phyloP scores from a whole-genome alignment of 2,888 invertebrate genomes.

The Sarcophaga caerulescens region DNA sequence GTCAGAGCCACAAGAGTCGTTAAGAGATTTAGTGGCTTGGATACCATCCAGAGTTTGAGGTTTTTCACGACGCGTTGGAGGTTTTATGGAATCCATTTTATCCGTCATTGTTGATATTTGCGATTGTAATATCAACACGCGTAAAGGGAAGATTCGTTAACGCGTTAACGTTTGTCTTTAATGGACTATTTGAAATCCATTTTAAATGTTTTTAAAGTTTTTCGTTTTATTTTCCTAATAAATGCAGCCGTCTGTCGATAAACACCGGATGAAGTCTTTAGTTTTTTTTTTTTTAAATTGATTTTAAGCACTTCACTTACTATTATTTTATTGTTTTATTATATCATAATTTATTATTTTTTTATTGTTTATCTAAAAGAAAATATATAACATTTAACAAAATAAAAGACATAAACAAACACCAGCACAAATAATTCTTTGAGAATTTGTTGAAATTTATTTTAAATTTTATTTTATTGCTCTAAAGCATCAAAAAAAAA shows the following conservation, averaged over 20 bases:
- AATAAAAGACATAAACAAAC: not conserved
- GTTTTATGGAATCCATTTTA: slow-evolving; percentile 72
- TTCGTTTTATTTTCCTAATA: slow-evolving; percentile 43
- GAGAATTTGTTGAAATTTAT: not conserved
- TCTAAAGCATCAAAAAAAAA: too few relatives aligned
- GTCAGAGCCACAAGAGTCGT: slow-evolving; percentile 51
- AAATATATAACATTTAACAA: not conserved
- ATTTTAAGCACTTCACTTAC: slow-evolving; percentile 2
- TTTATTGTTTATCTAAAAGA: not conserved
- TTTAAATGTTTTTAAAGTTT: not conserved
- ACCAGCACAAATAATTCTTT: not conserved
- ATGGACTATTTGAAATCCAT: not conserved
- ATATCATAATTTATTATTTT: slow-evolving; percentile 1
- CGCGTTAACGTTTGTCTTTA: not conserved
- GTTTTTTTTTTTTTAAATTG: not conserved
- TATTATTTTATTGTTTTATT: not conserved
- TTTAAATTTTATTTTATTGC: not conserved
- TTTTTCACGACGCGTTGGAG: slow-evolving; percentile 75
- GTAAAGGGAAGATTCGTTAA: slow-evolving; percentile 41
- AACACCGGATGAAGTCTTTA: slow-evolving; percentile 60
- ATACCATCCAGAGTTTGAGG: slow-evolving; percentile 76
- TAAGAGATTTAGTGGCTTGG: slow-evolving; percentile 69
- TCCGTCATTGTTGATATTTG: slow-evolving; percentile 74
- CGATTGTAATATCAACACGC: not conserved
- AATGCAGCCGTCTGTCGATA: slow-evolving; percentile 70